Evolutionary conservation across 1,140 invertebrate species (phyloP), one percentile per base, ranked within the genome.

Genomic region (Atopsyche davidsoni): DNA sequence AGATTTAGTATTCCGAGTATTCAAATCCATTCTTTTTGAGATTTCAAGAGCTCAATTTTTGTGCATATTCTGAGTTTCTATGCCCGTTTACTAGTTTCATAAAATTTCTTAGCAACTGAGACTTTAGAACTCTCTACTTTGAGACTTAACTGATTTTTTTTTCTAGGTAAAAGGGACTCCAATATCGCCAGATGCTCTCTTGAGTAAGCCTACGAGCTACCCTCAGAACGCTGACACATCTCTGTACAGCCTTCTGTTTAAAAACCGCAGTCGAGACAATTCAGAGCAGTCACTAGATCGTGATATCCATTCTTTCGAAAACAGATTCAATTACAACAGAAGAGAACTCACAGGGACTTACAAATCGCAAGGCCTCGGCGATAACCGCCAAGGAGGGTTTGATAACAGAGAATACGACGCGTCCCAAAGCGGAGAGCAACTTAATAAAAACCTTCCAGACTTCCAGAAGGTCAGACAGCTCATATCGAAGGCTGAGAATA

Each of bases 81-180:
- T 28, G 13, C 25, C 25, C 25, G 7, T 28, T 13, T 28, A 9
- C 7, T 28, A 28, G 13, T 28, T 9, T 28, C 7, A 9, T 9
- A 9, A 28, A 28, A 41, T 7, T 41, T 21, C 4, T 18, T 9
- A 11, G 6, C 23, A 21, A 18, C 4, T 6, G 7, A 21, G 9
- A 41, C 18, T 41, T 10, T 21, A 41, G 9, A 41, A 18, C 14
- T 13, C 9, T 6, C 18, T 43, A 10, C 6, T 10, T 4, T 31
- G 17, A 2, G 17, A 9, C 17, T 7, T 9, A 14, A 38, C 19
- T 32, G 17, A 14, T 24, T 17, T 32, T 50, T 24, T 50, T 28
- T 4, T 42, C 9, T 18, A 51, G 48, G 25, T 51, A 22, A 36
- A 34, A 22, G 41, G 48, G 4, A 19, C 22, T 14, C 40, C 48